Evolutionary conservation across 2,888 invertebrate species (phyloP).

Genomic region (Parelbella ahira): DNA sequence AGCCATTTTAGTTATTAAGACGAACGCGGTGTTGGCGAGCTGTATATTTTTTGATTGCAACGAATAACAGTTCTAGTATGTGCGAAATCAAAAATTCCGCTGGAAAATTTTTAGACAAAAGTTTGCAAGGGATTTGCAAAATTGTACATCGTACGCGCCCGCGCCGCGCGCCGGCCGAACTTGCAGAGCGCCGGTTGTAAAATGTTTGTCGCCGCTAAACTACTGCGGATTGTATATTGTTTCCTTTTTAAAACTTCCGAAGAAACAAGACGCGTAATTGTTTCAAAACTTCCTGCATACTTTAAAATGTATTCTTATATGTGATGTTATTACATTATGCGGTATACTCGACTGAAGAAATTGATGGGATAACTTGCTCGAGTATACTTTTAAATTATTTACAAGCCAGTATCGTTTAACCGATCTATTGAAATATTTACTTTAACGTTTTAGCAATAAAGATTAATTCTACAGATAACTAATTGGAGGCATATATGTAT

Average conservation of each 20-base stretch:
- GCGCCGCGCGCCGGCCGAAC: conserved; percentile 9
- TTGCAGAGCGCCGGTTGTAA: conserved; percentile 22
- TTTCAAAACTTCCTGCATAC: conserved; percentile 5
- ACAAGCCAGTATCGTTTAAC: no score
- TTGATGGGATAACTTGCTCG: no score
- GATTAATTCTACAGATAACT: no score
- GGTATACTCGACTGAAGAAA: no score
- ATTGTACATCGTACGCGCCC: conserved; percentile 17
- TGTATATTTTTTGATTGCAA: conserved; percentile 11
- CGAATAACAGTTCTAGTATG: conserved; percentile 12
- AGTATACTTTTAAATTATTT: no score
- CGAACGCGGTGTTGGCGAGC: conserved; percentile 1
- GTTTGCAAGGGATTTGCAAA: conserved; percentile 22
- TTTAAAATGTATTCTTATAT: no score
- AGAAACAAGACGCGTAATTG: conserved; percentile 5
- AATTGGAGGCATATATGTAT: no score
- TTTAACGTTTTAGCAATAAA: no score
- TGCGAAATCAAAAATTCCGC: conserved; percentile 19
- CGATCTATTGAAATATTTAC: no score
- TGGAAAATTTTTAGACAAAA: conserved; percentile 19
- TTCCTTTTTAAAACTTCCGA: conserved; percentile 18
- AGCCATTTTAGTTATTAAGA: conserved; percentile 18
- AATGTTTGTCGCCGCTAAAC: conserved; percentile 23
- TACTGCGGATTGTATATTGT: conserved; percentile 19
- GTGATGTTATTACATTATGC: no score